phyloP scores from a whole-genome alignment of 2,797 vertebrate genomes.

The Pristis pectinata region DNA sequence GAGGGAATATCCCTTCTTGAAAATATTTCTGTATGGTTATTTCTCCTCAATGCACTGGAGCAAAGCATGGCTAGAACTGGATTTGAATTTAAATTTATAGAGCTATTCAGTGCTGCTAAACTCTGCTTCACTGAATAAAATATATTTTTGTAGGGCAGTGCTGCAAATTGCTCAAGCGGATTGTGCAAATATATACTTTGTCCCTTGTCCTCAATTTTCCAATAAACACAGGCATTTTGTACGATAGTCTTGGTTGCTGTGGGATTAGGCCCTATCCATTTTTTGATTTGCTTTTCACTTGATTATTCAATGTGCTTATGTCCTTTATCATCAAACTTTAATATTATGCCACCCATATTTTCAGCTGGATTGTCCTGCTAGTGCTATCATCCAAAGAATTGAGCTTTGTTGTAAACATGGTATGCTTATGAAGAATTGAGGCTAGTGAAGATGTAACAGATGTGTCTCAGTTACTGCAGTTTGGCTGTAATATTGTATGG shows the following conservation, averaged over 20 bases:
- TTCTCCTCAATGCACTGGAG: not conserved
- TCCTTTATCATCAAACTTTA: conserved; percentile 2
- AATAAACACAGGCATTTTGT: conserved; percentile 20
- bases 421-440: not conserved
- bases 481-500: not conserved
- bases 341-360: not conserved
- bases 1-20: not conserved
- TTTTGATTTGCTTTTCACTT: not conserved
- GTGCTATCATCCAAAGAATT: not conserved
- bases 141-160: not conserved
- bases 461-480: not conserved
- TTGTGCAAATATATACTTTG: conserved; percentile 22
- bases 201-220: conserved; percentile 18
- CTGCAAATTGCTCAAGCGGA: conserved; percentile 17
- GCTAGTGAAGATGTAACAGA: not conserved
- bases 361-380: not conserved
- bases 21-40: not conserved
- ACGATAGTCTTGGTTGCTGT: not conserved
- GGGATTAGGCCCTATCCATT: not conserved
- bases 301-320: not conserved
- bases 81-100: conserved; percentile 20
- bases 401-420: not conserved
- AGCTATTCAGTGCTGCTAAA: not conserved
- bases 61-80: not conserved
- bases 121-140: not conserved